Conservation (phyloP, 2,113 vertebrate genomes). For the Dissostichus mawsoni region DNA sequence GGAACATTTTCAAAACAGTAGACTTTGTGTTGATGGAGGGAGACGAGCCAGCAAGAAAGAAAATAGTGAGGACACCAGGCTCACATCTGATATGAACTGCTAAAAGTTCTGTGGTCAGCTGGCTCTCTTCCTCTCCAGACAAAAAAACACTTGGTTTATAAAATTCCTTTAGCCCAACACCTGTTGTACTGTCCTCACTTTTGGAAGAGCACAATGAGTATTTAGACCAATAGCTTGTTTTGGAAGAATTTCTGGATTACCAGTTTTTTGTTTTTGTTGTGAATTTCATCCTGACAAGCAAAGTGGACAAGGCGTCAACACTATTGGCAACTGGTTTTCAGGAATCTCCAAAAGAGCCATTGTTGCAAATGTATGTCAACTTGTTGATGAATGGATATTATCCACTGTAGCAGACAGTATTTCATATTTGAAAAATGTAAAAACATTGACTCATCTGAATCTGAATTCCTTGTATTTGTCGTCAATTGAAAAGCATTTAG, state of each 20-base stretch:
- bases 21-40: conserved; percentile 6
- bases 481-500: neutral
- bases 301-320: neutral
- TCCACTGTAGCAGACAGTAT: neutral
- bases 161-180: neutral
- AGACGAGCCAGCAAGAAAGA: neutral
- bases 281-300: neutral
- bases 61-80: too few relatives aligned
- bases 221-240: conserved; percentile 24
- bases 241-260: conserved; percentile 13
- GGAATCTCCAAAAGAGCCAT: neutral
- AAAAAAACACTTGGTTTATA: neutral
- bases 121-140: neutral
- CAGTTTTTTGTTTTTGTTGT: conserved; percentile 10
- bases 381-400: neutral
- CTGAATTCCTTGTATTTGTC: too few relatives aligned
- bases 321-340: neutral
- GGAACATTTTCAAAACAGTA: conserved; percentile 8
- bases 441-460: neutral
- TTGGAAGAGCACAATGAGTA: neutral
- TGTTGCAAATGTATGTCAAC: neutral
- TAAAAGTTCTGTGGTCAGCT: neutral
- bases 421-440: neutral
- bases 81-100: neutral
- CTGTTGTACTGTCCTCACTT: neutral